Evolutionary conservation across 2,888 invertebrate genomes (phyloP).

Genomic region (Marasmarcha lunaedactyla): DNA sequence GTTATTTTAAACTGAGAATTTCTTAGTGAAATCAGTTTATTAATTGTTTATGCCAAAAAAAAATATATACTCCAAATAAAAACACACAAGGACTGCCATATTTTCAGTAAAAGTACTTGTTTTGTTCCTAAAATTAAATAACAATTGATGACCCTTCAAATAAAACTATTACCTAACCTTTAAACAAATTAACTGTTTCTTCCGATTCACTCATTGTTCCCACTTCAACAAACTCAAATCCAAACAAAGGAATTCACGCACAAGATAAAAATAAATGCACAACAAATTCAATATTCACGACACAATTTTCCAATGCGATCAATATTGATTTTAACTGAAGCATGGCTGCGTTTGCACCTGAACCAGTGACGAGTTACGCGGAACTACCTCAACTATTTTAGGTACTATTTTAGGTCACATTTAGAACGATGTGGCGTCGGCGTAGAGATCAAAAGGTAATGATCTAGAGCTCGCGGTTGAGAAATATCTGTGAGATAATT

Average conservation of each 20-base stretch:
- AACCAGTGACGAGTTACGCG: conserved; percentile 41
- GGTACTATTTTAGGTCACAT: conserved; percentile 53
- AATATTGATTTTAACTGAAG: conserved; percentile 24
- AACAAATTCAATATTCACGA: not conserved
- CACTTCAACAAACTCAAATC: not conserved
- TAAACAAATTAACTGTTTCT: conserved; percentile 15
- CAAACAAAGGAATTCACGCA: not conserved
- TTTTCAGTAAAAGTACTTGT: too few species aligned
- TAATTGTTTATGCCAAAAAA: too few species aligned
- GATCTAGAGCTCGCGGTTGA: conserved; percentile 43
- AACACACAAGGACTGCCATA: too few species aligned
- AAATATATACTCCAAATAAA: too few species aligned
- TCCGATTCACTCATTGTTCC: conserved; percentile 9
- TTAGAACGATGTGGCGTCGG: conserved; percentile 52
- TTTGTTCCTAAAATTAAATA: too few species aligned
- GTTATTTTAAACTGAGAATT: too few species aligned
- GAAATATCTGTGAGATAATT: conserved; percentile 26
- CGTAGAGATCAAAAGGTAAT: conserved; percentile 56
- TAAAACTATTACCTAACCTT: conserved; percentile 21
- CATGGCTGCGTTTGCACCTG: conserved; percentile 51
- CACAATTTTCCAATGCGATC: conserved; percentile 4
- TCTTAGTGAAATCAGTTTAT: too few species aligned
- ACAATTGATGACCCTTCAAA: too few species aligned
- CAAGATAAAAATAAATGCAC: not conserved
- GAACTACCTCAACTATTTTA: conserved; percentile 35